A percentile compares a stretch with the other conserved stretches of the same genome.
Evolutionary conservation across 2,797 vertebrate genomes (phyloP).

Genomic region (Enteromius treurensis): DNA sequence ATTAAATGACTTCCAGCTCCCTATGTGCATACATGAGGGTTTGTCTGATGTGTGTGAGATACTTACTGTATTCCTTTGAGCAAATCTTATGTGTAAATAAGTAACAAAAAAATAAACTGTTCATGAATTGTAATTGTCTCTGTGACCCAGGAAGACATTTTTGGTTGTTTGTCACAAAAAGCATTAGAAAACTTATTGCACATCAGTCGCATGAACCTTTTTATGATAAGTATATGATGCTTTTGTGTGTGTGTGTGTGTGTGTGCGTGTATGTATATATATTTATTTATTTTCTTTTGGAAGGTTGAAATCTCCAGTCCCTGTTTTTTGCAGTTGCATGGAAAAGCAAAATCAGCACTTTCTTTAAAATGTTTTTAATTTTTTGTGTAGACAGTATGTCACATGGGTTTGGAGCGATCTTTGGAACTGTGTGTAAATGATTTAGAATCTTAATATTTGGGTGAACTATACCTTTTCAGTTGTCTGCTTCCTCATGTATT

Average conservation of each 20-base stretch:
- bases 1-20: not conserved
- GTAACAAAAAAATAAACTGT: not conserved
- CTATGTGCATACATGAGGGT: not conserved
- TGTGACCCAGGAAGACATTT: not conserved
- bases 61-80: not conserved
- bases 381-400: not conserved
- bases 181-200: not conserved
- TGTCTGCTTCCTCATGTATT: conserved; percentile 57
- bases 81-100: not conserved
- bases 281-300: not conserved
- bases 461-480: not conserved
- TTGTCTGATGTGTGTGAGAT: not conserved
- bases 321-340: not conserved
- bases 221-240: not conserved
- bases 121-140: not conserved
- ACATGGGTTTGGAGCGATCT: too few species aligned
- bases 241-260: not conserved
- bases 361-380: not conserved
- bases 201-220: not conserved
- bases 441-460: not conserved
- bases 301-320: not conserved
- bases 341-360: not conserved
- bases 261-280: too few species aligned
- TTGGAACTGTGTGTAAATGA: not conserved
- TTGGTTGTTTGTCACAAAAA: not conserved